A percentile compares a stretch with the other conserved stretches of the same genome.
phyloP scores from a whole-genome alignment of 2,888 invertebrate species.

The Macrophya alboannulata region DNA sequence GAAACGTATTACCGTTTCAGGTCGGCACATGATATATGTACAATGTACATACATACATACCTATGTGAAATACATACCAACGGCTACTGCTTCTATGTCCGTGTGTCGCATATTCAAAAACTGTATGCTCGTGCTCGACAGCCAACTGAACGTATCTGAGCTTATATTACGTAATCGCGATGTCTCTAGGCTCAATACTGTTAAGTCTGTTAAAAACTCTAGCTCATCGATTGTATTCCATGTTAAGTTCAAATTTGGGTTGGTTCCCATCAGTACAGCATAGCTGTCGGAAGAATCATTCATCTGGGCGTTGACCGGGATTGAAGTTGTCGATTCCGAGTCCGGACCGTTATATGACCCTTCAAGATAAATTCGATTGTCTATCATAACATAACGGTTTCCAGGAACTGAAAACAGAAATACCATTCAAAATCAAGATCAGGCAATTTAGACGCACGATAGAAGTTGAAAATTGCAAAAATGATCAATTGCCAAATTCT shows the following conservation, averaged over 20 bases:
- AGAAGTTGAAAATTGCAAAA: not conserved
- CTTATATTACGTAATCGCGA: not conserved
- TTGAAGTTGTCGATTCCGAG: not conserved
- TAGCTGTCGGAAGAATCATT: not conserved
- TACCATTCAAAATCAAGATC: not conserved
- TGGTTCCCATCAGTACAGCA: not conserved
- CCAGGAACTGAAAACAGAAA: conserved; percentile 21
- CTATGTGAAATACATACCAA: not conserved
- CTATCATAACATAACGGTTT: conserved; percentile 23
- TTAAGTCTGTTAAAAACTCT: not conserved
- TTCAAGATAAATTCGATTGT: not conserved
- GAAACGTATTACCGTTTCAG: too few relatives aligned
- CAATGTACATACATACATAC: too few relatives aligned
- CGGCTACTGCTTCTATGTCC: not conserved
- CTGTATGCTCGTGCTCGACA: not conserved
- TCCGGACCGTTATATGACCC: not conserved
- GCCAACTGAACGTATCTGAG: conserved; percentile 29
- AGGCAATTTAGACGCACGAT: not conserved
- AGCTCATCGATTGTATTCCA: not conserved
- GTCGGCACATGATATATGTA: too few relatives aligned
- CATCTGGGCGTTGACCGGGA: not conserved
- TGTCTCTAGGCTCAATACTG: conserved; percentile 17
- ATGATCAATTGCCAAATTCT: too few relatives aligned
- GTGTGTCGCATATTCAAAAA: conserved; percentile 40
- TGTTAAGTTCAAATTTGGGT: not conserved